Conservation (phyloP, 1,140 invertebrate species). For the Olivierus martensii region DNA sequence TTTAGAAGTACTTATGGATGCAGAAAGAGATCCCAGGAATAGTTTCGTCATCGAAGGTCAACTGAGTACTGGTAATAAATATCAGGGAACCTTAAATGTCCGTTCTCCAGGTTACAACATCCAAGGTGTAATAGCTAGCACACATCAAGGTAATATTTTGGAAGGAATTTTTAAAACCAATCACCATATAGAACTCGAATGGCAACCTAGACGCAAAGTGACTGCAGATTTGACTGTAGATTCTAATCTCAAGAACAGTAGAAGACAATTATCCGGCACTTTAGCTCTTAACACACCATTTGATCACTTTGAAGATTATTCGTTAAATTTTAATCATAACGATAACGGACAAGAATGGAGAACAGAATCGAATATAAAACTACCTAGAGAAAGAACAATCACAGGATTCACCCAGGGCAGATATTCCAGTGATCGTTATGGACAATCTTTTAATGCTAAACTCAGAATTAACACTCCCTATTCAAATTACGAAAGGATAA, state of each 20-base stretch:
- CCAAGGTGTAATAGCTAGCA: conserved; percentile 4
- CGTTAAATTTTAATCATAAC: conserved; percentile 7
- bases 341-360: conserved; percentile 10
- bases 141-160: neutral
- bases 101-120: neutral
- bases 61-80: neutral
- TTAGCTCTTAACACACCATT: conserved; percentile 23
- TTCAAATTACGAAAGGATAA: neutral
- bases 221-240: neutral
- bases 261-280: conserved; percentile 4
- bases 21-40: conserved; percentile 12
- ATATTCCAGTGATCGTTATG: neutral
- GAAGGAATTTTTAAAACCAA: neutral
- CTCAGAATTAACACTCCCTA: conserved; percentile 1
- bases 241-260: neutral
- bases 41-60: conserved; percentile 6
- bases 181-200: conserved; percentile 7
- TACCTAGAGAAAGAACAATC: conserved; percentile 1
- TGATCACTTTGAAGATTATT: conserved; percentile 16
- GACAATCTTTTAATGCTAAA: neutral
- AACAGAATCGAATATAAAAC: conserved; percentile 3
- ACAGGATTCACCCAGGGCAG: conserved; percentile 1
- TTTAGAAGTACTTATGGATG: conserved; percentile 11
- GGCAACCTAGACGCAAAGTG: conserved; percentile 1
- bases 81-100: conserved; percentile 5